A percentile compares a stretch with the other conserved stretches of the same genome.
These are phyloP conservation scores for Amphipoea oculea DNA, from an alignment of 2,888 invertebrate species.

Conservation along the genomic window DNA sequence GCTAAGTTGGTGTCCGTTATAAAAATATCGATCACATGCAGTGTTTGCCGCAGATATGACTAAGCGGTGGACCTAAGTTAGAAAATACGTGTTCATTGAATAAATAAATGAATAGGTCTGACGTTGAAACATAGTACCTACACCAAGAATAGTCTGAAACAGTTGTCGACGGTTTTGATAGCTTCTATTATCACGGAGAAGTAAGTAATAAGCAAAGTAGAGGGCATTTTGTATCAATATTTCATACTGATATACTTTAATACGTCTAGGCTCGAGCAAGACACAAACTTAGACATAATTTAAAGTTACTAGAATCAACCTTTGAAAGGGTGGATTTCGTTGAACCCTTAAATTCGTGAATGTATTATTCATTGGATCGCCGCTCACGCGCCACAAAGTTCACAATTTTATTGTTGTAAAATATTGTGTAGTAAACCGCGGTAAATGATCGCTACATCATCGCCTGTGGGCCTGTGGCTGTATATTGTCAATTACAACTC, in stretches of 20 bases:
- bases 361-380: slow-evolving; percentile 72
- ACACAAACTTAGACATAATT: slow-evolving; percentile 13
- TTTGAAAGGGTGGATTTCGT: slow-evolving; percentile 45
- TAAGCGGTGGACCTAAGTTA: slow-evolving; percentile 3
- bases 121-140: slow-evolving; percentile 10
- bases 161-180: slow-evolving; percentile 6
- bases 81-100: slow-evolving; percentile 24
- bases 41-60: slow-evolving; percentile 29
- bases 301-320: slow-evolving; percentile 30
- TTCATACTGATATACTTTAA: slow-evolving; percentile 4
- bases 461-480: slow-evolving; percentile 11
- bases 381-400: slow-evolving; percentile 58
- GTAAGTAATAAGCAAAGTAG: slow-evolving; percentile 23
- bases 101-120: slow-evolving; percentile 34
- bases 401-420: slow-evolving; percentile 62
- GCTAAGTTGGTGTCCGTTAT: slow-evolving; percentile 22
- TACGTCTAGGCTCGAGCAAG: neutral
- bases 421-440: slow-evolving; percentile 45
- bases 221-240: slow-evolving; percentile 22
- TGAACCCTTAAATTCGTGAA: slow-evolving; percentile 67
- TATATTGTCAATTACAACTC: slow-evolving; percentile 31
- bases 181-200: slow-evolving; percentile 19
- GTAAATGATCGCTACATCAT: slow-evolving; percentile 52
- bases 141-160: slow-evolving; percentile 9
- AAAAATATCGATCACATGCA: slow-evolving; percentile 40